Conservation (phyloP, 2,797 vertebrate species). For the Lithobates pipiens region DNA sequence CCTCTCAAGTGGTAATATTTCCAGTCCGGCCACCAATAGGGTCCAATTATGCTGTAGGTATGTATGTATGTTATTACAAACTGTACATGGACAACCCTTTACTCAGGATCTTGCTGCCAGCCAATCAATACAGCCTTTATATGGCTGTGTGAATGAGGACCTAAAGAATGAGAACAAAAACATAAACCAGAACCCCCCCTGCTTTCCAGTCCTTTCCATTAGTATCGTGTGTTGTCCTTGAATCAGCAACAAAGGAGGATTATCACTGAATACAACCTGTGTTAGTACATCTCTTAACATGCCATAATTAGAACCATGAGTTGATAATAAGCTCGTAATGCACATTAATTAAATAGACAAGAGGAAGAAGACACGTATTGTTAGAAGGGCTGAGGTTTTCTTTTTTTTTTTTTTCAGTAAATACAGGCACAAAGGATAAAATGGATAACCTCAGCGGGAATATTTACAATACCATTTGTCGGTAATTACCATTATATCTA, state of each 20-base stretch:
- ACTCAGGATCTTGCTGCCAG: too few relatives aligned
- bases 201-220: too few relatives aligned
- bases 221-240: background rate
- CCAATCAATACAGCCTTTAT: too few relatives aligned
- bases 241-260: background rate
- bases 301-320: background rate
- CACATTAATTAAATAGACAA: background rate
- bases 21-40: too few relatives aligned
- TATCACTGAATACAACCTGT: background rate
- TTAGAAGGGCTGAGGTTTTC: background rate
- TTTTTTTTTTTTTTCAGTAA: background rate
- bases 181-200: too few relatives aligned
- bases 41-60: too few relatives aligned
- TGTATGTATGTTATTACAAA: too few relatives aligned
- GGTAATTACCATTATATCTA: constrained; percentile 26
- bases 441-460: constrained; percentile 23
- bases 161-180: too few relatives aligned
- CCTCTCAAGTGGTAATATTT: too few relatives aligned
- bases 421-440: background rate
- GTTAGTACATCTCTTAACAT: background rate
- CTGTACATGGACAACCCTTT: too few relatives aligned
- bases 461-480: constrained; percentile 40
- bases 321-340: constrained; percentile 14
- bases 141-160: too few relatives aligned
- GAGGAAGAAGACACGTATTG: background rate